A percentile compares a stretch with the other conserved stretches of the same genome.
phyloP scores from a whole-genome alignment of 1,140 invertebrate species.

The Drosophila pachea region DNA sequence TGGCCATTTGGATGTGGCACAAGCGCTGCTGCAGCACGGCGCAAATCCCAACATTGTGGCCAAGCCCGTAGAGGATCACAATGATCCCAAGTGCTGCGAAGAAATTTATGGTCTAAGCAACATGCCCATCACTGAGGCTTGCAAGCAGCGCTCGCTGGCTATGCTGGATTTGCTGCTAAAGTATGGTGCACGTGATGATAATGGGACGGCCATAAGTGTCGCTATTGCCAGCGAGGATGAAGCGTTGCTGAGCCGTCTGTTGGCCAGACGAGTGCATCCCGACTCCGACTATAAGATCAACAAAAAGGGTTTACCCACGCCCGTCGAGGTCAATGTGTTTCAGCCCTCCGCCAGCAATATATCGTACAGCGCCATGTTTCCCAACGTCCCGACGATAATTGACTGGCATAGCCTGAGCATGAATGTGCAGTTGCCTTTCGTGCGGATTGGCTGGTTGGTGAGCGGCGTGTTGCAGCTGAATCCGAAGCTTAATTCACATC shows the following conservation, averaged over 20 bases:
- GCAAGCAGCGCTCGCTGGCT: slow-evolving; percentile 83
- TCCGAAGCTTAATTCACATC: slow-evolving; percentile 86
- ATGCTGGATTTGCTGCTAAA: slow-evolving; percentile 87
- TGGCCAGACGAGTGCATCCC: slow-evolving; percentile 83
- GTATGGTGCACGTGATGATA: slow-evolving; percentile 91
- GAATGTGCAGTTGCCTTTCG: slow-evolving; percentile 83
- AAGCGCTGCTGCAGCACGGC: slow-evolving; percentile 86
- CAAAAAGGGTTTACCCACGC: slow-evolving; percentile 85
- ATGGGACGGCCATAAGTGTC: slow-evolving; percentile 86
- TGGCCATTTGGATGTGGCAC: slow-evolving; percentile 87
- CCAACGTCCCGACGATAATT: slow-evolving; percentile 92
- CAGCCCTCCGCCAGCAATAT: slow-evolving; percentile 83
- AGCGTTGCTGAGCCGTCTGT: slow-evolving; percentile 60
- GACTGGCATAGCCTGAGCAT: slow-evolving; percentile 93
- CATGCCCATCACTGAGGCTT: slow-evolving; percentile 87
- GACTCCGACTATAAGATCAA: slow-evolving; percentile 94
- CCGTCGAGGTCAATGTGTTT: slow-evolving; percentile 83
- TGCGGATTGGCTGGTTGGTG: slow-evolving; percentile 90
- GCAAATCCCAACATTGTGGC: slow-evolving; percentile 86
- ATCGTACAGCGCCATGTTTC: slow-evolving; percentile 90
- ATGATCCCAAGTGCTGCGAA: slow-evolving; percentile 79
- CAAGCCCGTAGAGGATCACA: slow-evolving; percentile 79
- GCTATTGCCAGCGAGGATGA: slow-evolving; percentile 70
- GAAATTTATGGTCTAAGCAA: slow-evolving; percentile 79
- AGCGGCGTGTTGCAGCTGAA: slow-evolving; percentile 92